phyloP scores from a whole-genome alignment of 1,140 invertebrate species.

The Pachyrhynchus sulphureomaculatus region DNA sequence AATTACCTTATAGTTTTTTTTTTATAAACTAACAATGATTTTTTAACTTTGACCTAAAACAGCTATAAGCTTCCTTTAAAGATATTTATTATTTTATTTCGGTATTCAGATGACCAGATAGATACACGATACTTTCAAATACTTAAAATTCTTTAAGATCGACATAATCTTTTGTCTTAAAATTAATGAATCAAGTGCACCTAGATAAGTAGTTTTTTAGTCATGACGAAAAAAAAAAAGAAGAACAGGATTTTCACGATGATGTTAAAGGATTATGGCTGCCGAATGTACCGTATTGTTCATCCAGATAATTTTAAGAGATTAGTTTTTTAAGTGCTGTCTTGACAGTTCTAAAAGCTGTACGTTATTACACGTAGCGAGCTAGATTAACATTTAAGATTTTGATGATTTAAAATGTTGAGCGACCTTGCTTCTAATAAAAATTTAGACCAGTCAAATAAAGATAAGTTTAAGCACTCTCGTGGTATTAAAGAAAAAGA shows the following conservation, averaged over 20 bases:
- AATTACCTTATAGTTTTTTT: too few relatives aligned
- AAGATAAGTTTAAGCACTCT: too few relatives aligned
- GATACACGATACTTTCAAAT: slow-evolving; percentile 20
- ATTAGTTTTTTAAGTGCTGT: slow-evolving; percentile 28
- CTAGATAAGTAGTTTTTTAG: slow-evolving; percentile 12
- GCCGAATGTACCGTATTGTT: slow-evolving; percentile 29
- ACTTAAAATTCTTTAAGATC: slow-evolving; percentile 19
- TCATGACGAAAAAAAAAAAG: slow-evolving; percentile 13
- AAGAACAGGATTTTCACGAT: slow-evolving; percentile 21
- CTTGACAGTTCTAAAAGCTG: slow-evolving; percentile 19
- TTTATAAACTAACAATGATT: too few relatives aligned
- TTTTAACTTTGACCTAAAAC: slow-evolving; percentile 4
- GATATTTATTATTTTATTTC: not conserved
- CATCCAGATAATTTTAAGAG: slow-evolving; percentile 16
- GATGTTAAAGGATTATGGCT: slow-evolving; percentile 25
- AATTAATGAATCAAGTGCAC: slow-evolving; percentile 28
- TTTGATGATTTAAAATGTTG: slow-evolving; percentile 15
- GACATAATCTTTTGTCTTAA: slow-evolving; percentile 24
- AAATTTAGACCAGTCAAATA: not conserved
- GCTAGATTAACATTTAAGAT: slow-evolving; percentile 13
- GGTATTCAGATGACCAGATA: not conserved
- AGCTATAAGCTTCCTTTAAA: not conserved
- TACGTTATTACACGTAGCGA: slow-evolving; percentile 14
- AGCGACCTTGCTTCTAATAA: not conserved
- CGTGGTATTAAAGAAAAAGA: too few relatives aligned